Percentiles rank a stretch among this genome's conserved stretches.
These are phyloP conservation scores for Helicolenus hilgendorfi DNA, from an alignment of 2,797 vertebrate species.

Conservation along the genomic window DNA sequence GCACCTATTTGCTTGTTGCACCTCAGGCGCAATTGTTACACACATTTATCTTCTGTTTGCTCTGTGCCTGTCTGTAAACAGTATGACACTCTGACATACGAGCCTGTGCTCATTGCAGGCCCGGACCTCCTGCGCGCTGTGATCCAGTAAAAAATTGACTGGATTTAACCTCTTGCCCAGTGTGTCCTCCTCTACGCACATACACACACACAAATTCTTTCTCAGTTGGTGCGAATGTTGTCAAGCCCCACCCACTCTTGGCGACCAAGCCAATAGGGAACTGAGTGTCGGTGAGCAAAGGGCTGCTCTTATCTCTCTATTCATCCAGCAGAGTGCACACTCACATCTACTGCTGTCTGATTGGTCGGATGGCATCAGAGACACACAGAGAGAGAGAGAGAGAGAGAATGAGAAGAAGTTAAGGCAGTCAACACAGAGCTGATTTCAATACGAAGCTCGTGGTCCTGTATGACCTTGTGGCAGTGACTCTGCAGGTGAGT, in stretches of 20 bases:
- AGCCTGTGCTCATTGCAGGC: not conserved
- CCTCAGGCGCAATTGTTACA: not conserved
- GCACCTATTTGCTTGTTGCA: not conserved
- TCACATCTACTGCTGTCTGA: constrained; percentile 10
- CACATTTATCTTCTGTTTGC: constrained; percentile 56
- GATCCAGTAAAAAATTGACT: constrained; percentile 71
- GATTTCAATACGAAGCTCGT: not conserved
- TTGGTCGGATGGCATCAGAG: constrained; percentile 23
- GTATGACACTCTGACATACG: not conserved
- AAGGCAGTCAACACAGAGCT: not conserved
- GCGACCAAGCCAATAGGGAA: constrained; percentile 53
- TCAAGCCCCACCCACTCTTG: constrained; percentile 56
- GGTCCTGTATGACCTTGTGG: not conserved
- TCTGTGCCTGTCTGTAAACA: constrained; percentile 41
- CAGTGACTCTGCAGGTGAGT: constrained; percentile 71
- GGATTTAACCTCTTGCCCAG: constrained; percentile 53
- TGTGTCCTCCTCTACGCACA: constrained; percentile 4
- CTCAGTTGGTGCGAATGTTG: not conserved
- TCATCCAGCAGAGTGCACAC: constrained; percentile 41
- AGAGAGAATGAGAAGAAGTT: not conserved
- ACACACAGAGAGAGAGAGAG: not conserved
- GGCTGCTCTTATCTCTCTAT: constrained; percentile 63
- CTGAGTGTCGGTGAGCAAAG: constrained; percentile 52
- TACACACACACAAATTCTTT: constrained; percentile 4
- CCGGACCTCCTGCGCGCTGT: not conserved